phyloP scores from a whole-genome alignment of 2,797 vertebrate species.

The Erpetoichthys calabaricus region DNA sequence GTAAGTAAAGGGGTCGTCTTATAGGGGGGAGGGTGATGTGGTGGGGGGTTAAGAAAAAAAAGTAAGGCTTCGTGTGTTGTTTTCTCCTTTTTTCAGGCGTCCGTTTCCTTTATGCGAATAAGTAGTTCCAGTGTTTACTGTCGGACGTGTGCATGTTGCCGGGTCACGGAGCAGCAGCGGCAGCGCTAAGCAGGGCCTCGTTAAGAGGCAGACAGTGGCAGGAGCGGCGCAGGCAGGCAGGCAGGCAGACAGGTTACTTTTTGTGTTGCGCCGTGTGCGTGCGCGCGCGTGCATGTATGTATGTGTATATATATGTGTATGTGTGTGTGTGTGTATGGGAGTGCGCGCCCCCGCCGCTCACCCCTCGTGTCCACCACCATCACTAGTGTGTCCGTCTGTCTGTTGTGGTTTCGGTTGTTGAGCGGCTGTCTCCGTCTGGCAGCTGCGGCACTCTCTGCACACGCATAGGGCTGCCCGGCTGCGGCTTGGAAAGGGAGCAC shows the following conservation, averaged over 20 bases:
- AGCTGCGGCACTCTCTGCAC: conserved; percentile 1
- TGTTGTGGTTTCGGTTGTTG: conserved; percentile 16
- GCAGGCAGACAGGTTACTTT: conserved; percentile 6
- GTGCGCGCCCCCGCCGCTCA: conserved; percentile 9
- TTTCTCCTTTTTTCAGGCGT: conserved; percentile 25
- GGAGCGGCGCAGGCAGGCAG: conserved; percentile 34
- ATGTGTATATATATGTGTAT: conserved; percentile 3
- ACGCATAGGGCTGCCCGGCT: conserved; percentile 4
- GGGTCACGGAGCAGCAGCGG: conserved; percentile 41
- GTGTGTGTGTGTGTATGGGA: conserved; percentile 10
- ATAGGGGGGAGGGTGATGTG: conserved; percentile 37
- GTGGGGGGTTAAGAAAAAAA: conserved; percentile 33
- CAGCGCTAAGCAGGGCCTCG: conserved; percentile 15
- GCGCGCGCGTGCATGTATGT: conserved; percentile 9
- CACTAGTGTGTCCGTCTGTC: conserved; percentile 6
- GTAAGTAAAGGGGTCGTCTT: conserved; percentile 58
- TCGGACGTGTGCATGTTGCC: neutral
- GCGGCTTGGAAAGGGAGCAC: neutral
- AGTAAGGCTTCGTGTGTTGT: conserved; percentile 37
- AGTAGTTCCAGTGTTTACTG: conserved; percentile 26
- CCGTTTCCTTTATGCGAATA: conserved; percentile 26
- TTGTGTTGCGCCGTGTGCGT: conserved; percentile 14
- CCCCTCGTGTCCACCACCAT: neutral
- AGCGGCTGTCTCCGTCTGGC: conserved; percentile 3
- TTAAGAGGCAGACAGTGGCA: neutral